Evolutionary conservation across 2,888 invertebrate genomes (phyloP), one percentile per base, ranked within the genome.

Genomic region (Alitta virens): DNA sequence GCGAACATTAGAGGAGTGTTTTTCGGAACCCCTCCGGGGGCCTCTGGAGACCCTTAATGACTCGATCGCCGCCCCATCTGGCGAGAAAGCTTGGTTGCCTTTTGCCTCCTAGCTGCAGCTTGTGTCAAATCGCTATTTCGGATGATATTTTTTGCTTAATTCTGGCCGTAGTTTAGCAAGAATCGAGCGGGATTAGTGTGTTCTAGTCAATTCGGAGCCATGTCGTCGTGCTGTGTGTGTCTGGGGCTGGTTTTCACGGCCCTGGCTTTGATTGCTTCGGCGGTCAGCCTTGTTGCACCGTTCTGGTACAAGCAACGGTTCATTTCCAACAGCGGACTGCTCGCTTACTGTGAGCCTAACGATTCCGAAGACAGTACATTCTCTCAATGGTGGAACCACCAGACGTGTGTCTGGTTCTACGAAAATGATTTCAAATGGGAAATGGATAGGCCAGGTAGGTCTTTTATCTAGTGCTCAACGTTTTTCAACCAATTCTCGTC

Each of bases 151-250:
- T n/a, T n/a, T n/a, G n/a, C n/a, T n/a, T n/a, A n/a, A n/a, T n/a
- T n/a, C n/a, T n/a, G n/a, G n/a, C n/a, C n/a, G n/a, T n/a, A n/a
- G n/a, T n/a, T n/a, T n/a, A n/a, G n/a, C n/a, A n/a, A n/a, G n/a
- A 33, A 33, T 33, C 33, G 5, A 33, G 33, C 33, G 12, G 33
- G 33, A 33, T 33, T 33, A 33, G 33, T 7, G 5, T 12, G 33
- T 33, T 33, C 33, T 12, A 33, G 33, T 33, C 5, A 12, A 33
- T 33, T 46, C n/a, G n/a, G n/a, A 16, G 56, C 51, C 16, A 61
- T 61, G 61, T 46, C 61, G 18, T 61, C 61, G 3, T 61, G 61
- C 40, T 61, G 61, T 55, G 50, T 61, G 25, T 16, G 55, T 14
- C 38, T 49, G 2, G 61, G 61, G 24, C 40, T 61, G 16, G 61